Conservation (phyloP, 2,888 invertebrate species). For the Ennomos erosarius region DNA sequence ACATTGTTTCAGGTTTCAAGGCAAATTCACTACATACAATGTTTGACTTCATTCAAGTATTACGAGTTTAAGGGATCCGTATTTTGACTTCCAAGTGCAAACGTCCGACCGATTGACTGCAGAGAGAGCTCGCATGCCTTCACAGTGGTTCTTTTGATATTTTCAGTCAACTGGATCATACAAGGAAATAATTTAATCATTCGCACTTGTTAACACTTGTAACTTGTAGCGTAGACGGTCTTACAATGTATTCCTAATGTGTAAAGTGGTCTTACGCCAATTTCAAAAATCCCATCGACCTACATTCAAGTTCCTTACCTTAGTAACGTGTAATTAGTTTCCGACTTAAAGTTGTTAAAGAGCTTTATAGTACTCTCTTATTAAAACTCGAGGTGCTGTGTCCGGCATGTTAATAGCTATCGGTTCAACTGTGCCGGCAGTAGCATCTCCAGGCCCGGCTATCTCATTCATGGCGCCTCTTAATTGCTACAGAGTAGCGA, state of each 20-base stretch:
- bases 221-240: no score
- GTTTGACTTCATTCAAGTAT: no score
- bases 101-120: constrained; percentile 2
- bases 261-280: no score
- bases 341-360: no score
- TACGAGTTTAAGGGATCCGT: neutral
- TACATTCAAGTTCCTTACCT: no score
- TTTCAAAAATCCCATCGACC: no score
- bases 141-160: constrained; percentile 8
- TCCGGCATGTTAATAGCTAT: constrained; percentile 23
- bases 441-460: constrained; percentile 8
- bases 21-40: no score
- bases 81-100: constrained; percentile 3
- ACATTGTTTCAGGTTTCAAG: no score
- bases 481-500: constrained; percentile 80
- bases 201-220: no score
- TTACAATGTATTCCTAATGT: no score
- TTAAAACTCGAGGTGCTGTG: constrained; percentile 1
- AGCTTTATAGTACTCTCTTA: neutral
- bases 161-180: neutral
- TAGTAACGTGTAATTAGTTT: no score
- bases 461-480: constrained; percentile 70
- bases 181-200: no score
- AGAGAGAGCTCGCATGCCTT: constrained; percentile 1
- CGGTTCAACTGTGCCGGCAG: constrained; percentile 44